These are phyloP conservation scores for Drosophila grimshawi DNA, from an alignment of 1,140 invertebrate genomes.

Conservation along the genomic window DNA sequence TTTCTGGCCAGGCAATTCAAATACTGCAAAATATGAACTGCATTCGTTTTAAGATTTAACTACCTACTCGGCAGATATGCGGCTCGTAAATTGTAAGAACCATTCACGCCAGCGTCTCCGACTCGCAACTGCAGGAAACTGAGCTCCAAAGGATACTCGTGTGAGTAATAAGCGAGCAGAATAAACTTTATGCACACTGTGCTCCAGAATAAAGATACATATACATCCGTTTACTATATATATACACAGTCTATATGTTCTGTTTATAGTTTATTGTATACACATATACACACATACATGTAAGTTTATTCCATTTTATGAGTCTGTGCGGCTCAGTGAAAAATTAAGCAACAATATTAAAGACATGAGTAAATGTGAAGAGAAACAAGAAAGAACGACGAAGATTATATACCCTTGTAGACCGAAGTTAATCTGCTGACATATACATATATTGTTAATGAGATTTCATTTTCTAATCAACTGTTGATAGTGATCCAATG, in stretches of 20 bases:
- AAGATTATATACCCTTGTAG: too few relatives aligned
- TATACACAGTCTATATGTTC: constrained; percentile 5
- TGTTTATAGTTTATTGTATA: constrained; percentile 29
- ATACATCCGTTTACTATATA: not conserved
- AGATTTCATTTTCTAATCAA: too few relatives aligned
- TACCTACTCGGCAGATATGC: constrained; percentile 11
- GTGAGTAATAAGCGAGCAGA: constrained; percentile 44
- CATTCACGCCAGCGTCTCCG: constrained; percentile 31
- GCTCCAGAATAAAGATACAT: constrained; percentile 18
- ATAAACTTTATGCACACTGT: constrained; percentile 45
- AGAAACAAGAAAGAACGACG: not conserved
- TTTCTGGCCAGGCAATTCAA: constrained; percentile 20
- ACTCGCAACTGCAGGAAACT: constrained; percentile 30
- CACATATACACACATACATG: constrained; percentile 13
- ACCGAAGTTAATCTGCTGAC: too few relatives aligned
- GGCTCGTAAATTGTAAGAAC: constrained; percentile 44
- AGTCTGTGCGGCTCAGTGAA: constrained; percentile 3
- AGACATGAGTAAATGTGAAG: too few relatives aligned
- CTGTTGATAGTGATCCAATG: too few relatives aligned
- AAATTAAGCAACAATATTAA: constrained; percentile 21
- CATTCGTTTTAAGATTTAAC: constrained; percentile 29
- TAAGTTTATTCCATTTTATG: constrained; percentile 27
- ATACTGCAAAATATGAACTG: constrained; percentile 36
- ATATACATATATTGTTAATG: too few relatives aligned
- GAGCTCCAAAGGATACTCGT: constrained; percentile 44